Evolutionary conservation across 1,140 invertebrate genomes (phyloP).

Genomic region (Acromyrmex echinatior): DNA sequence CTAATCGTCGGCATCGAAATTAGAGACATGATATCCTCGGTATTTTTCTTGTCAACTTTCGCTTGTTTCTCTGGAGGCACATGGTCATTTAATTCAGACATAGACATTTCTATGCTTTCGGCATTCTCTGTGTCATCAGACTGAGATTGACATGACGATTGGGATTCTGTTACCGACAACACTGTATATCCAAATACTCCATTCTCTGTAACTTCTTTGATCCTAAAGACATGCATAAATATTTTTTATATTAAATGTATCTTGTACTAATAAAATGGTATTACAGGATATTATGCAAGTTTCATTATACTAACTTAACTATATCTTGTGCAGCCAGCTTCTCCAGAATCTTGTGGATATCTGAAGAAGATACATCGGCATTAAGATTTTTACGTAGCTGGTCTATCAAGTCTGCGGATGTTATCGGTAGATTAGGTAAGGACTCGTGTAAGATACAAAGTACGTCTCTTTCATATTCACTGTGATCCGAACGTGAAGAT

Average conservation of each 20-base stretch:
- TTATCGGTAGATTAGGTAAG: conserved; percentile 92
- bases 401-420: conserved; percentile 90
- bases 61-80: conserved; percentile 79
- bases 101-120: conserved; percentile 76
- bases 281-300: conserved; percentile 23
- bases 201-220: conserved; percentile 85
- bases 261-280: background rate
- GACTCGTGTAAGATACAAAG: conserved; percentile 92
- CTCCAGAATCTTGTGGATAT: conserved; percentile 92
- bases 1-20: conserved; percentile 97
- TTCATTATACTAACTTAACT: conserved; percentile 88
- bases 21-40: conserved; percentile 89
- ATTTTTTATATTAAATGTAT: background rate
- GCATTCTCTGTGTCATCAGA: conserved; percentile 77
- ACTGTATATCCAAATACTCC: conserved; percentile 85
- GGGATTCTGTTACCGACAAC: conserved; percentile 81
- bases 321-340: conserved; percentile 96
- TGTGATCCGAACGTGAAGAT: conserved; percentile 80
- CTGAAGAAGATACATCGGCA: conserved; percentile 88
- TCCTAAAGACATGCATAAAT: conserved; percentile 72
- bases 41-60: conserved; percentile 81
- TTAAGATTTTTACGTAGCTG: conserved; percentile 89
- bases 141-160: conserved; percentile 79
- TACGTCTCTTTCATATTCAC: conserved; percentile 86
- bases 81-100: conserved; percentile 81